These are phyloP conservation scores for Thera obeliscata DNA, from an alignment of 2,888 invertebrate species.

Conservation along the genomic window DNA sequence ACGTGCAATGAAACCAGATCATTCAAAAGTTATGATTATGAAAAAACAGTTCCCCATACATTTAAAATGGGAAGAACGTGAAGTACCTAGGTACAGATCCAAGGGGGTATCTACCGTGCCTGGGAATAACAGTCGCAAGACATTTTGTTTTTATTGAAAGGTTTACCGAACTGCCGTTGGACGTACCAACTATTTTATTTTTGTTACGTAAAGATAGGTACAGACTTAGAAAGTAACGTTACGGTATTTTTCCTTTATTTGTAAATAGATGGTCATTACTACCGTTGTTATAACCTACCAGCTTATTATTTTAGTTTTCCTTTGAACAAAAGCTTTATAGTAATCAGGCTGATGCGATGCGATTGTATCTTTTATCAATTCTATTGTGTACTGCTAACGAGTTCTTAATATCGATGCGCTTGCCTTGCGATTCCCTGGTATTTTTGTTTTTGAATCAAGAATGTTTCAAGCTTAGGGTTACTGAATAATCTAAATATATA, in stretches of 20 bases:
- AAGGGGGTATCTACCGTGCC: background rate
- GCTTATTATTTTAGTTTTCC: constrained; percentile 28
- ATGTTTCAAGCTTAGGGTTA: background rate
- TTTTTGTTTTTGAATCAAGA: background rate
- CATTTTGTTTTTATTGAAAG: constrained; percentile 17
- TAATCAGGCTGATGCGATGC: constrained; percentile 30
- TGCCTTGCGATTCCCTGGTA: constrained; percentile 29
- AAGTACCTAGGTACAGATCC: no score
- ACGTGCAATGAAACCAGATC: no score
- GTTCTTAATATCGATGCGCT: constrained; percentile 29
- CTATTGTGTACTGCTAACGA: constrained; percentile 38
- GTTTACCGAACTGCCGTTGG: constrained; percentile 20
- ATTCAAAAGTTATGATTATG: no score
- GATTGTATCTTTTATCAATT: constrained; percentile 32
- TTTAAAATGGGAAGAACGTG: no score
- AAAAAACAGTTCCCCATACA: no score
- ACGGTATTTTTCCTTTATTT: constrained; percentile 38
- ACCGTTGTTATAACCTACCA: constrained; percentile 32
- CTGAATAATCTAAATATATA: no score
- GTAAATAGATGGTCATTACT: constrained; percentile 39
- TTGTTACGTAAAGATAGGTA: constrained; percentile 40
- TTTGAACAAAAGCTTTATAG: constrained; percentile 19
- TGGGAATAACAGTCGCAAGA: background rate
- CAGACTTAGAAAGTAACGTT: constrained; percentile 44
- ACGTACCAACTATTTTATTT: constrained; percentile 37